Percentiles rank a stretch among this genome's conserved stretches.
These are phyloP conservation scores for Dermatemys mawii DNA, from an alignment of 2,113 vertebrate genomes.

Conservation along the genomic window DNA sequence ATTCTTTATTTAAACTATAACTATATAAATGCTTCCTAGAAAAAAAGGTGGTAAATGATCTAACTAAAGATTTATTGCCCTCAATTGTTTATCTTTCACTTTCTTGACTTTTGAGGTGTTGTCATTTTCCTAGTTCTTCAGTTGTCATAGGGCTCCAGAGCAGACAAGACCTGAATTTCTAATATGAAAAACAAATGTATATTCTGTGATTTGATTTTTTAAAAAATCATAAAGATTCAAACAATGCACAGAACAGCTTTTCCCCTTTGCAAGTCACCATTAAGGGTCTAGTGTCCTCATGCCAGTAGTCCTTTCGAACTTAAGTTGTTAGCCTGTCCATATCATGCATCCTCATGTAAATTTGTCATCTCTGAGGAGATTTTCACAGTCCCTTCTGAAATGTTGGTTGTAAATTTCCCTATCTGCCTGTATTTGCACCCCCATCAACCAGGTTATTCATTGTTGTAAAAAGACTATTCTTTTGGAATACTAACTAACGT, in stretches of 20 bases:
- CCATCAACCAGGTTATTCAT: not conserved
- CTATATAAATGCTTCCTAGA: fast-evolving
- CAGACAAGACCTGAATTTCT: not conserved
- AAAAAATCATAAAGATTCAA: not conserved
- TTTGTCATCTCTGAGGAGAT: not conserved
- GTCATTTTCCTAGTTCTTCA: not conserved
- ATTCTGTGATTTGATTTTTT: not conserved
- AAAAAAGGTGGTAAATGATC: not conserved
- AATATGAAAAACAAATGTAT: not conserved
- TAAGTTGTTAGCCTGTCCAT: not conserved
- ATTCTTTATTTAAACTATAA: not conserved
- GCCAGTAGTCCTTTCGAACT: not conserved
- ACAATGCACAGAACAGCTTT: not conserved
- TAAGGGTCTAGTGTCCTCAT: not conserved
- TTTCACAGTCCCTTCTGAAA: not conserved
- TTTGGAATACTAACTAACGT: not conserved
- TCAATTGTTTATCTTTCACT: not conserved
- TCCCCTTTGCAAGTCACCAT: too few species aligned
- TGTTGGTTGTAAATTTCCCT: not conserved
- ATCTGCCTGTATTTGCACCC: not conserved
- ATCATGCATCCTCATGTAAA: not conserved
- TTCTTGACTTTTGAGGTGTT: not conserved
- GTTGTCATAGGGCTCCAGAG: not conserved
- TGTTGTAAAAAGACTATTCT: not conserved
- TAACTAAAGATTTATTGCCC: not conserved